A percentile compares a stretch with the other conserved stretches of the same genome.
phyloP scores from a whole-genome alignment of 2,888 invertebrate genomes.

The Polyommatus iphigenia region DNA sequence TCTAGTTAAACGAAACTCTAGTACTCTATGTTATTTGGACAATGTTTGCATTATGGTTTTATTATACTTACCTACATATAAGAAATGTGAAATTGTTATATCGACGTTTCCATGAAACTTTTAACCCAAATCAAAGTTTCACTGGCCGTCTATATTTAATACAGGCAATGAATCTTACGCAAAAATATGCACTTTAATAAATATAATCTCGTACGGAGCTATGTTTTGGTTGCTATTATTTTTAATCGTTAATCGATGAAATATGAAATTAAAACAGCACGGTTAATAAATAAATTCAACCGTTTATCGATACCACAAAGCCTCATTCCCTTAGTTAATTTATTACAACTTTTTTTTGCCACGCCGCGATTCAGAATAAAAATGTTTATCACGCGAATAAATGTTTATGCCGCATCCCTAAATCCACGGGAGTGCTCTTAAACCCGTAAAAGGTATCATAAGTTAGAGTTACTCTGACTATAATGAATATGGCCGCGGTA shows the following conservation, averaged over 20 bases:
- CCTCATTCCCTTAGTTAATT: not conserved
- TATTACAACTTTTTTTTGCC: conserved; percentile 15
- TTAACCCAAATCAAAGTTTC: too few relatives aligned
- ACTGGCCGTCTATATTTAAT: too few relatives aligned
- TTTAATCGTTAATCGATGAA: not conserved
- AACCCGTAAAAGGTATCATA: conserved; percentile 71
- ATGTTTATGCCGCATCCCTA: conserved; percentile 26
- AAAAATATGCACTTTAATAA: too few relatives aligned
- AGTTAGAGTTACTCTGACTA: conserved; percentile 68
- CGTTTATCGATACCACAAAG: not conserved
- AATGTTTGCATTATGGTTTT: not conserved
- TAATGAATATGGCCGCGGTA: conserved; percentile 75
- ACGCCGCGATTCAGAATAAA: conserved; percentile 11
- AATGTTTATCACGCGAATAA: conserved; percentile 28
- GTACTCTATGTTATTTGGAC: not conserved
- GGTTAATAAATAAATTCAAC: conserved; percentile 4
- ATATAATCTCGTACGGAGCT: too few relatives aligned
- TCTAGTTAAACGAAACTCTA: not conserved
- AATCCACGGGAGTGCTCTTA: conserved; percentile 60
- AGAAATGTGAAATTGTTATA: too few relatives aligned
- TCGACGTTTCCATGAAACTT: too few relatives aligned
- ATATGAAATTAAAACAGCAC: not conserved
- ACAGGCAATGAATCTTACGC: too few relatives aligned
- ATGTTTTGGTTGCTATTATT: not conserved
- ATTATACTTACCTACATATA: not conserved